Evolutionary conservation across 2,113 vertebrate species (phyloP), one percentile per base, ranked within the genome.

Genomic region (Labeo rohita): DNA sequence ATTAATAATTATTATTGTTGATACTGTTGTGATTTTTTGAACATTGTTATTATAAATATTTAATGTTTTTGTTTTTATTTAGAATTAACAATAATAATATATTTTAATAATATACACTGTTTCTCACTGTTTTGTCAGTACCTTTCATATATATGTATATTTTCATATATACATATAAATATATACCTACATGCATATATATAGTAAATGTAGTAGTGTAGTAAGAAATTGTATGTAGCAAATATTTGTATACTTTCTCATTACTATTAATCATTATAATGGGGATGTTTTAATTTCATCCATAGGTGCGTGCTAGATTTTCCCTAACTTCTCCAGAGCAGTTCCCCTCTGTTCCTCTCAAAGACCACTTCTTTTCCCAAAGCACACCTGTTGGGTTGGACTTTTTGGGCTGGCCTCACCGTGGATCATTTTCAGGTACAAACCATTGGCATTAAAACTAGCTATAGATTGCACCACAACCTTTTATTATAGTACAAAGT

Each of bases 331-430:
- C 94, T 76, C 82, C 91, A 68, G 88, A 92, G 86, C 90, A 90
- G 90, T 92, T 93, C 80, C 90, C 91, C 72, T 88, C 91, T 28
- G 88, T 92, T 56, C 90, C 91, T 0, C 88, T 94, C 89, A 96
- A 93, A 78, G 92, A 92, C 59, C 92, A 91, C 6, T 87, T 90
- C 0, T 94, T 96, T 90, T 97, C 96, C 66, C 94, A 94, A 92
- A 97, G 96, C 88, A 95, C 95, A n/a, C 96, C 95, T 0, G 92
- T 88, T 8, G 94, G 94, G 75, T 89, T 97, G 79, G 93, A 96
- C 91, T 93, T 89, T 0, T 3, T 93, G 82, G 92, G 93, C 87
- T 93, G 95, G 91, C 92, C 89, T 0, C 87, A 90, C 9, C 86
- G 83, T 21, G 4, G 87, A 74, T 92, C 93, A 0, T 87, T 89